These are phyloP conservation scores for Agrotis clavis DNA, from an alignment of 2,888 invertebrate species.

Conservation along the genomic window DNA sequence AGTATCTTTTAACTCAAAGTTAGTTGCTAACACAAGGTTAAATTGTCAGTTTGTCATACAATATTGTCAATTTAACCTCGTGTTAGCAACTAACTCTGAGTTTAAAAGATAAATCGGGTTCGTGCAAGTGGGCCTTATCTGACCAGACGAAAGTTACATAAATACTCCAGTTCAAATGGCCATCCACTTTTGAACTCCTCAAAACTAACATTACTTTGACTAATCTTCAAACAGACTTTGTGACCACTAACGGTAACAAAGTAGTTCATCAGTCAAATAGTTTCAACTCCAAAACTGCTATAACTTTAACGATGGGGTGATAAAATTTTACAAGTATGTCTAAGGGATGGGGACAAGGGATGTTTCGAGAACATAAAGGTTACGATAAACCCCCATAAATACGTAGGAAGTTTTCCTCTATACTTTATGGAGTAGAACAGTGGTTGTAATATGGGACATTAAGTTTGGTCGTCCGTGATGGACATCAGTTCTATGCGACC, in stretches of 20 bases:
- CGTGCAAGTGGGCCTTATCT: no score
- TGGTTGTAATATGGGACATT: neutral
- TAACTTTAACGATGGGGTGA: conserved; percentile 17
- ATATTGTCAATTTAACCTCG: no score
- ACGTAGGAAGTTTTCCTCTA: conserved; percentile 6
- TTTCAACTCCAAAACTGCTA: conserved; percentile 31
- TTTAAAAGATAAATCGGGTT: no score
- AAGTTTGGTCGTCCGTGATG: neutral
- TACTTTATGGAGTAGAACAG: conserved; percentile 20
- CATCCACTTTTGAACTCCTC: neutral
- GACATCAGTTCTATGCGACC: no score
- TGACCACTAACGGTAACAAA: conserved; percentile 12
- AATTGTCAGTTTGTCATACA: no score
- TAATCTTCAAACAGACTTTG: neutral
- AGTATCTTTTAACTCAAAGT: no score
- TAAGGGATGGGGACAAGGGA: conserved; percentile 13
- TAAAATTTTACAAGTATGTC: conserved; percentile 40
- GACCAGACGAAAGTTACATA: neutral
- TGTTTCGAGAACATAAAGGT: conserved; percentile 19
- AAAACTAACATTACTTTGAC: neutral
- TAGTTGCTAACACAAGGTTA: no score
- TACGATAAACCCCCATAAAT: conserved; percentile 36
- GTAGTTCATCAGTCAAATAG: conserved; percentile 27
- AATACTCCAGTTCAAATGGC: neutral
- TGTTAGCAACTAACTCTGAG: no score